Conservation (phyloP, 2,113 vertebrate species). For the Takifugu flavidus region DNA sequence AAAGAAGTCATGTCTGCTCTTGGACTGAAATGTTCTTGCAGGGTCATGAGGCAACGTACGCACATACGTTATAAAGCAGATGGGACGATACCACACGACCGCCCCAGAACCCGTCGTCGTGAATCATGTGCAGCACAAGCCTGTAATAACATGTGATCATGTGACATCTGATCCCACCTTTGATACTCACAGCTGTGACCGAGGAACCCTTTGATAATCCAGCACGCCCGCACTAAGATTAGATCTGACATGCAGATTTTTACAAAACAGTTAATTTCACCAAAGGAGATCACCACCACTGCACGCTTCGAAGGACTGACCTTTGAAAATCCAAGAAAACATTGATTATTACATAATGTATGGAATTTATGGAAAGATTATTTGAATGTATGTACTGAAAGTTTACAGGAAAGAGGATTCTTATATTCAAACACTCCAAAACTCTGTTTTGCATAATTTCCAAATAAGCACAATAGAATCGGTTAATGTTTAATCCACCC, state of each 20-base stretch:
- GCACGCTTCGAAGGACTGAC: no score
- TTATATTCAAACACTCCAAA: no score
- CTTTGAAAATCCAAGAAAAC: no score
- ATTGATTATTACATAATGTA: no score
- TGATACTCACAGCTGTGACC: constrained; percentile 29
- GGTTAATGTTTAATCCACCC: constrained; percentile 19
- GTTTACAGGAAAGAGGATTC: not conserved
- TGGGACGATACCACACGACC: constrained; percentile 17
- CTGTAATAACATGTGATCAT: constrained; percentile 54
- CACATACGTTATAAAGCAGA: constrained; percentile 21
- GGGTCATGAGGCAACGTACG: constrained; percentile 2
- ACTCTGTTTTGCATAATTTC: no score
- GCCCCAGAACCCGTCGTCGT: constrained; percentile 25
- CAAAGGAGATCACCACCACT: no score
- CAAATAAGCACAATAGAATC: not conserved
- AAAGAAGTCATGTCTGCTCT: not conserved
- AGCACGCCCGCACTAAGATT: not conserved
- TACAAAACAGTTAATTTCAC: not conserved
- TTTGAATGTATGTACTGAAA: not conserved
- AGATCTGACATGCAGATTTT: not conserved
- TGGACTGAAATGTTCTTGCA: not conserved
- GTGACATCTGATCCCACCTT: constrained; percentile 45
- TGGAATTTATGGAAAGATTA: no score
- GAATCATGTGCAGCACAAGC: constrained; percentile 28
- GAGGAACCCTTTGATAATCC: constrained; percentile 44